Evolutionary conservation across 2,113 vertebrate genomes (phyloP).

Genomic region (Poeciliopsis retropinna): DNA sequence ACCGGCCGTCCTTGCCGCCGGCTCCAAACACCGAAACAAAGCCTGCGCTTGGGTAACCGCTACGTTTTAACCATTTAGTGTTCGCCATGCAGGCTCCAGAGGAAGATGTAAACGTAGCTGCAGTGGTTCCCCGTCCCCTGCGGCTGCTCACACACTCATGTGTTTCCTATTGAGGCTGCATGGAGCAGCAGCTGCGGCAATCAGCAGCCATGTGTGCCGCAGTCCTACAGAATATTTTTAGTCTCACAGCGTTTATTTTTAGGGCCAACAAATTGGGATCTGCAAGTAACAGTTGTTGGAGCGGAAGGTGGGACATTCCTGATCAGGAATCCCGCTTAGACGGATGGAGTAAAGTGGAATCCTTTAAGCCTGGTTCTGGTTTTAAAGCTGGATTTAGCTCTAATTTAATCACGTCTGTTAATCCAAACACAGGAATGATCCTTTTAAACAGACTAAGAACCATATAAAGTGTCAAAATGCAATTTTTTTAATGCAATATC

Average conservation of each 20-base stretch:
- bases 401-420: too few species aligned
- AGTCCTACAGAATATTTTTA: slow-evolving; percentile 31
- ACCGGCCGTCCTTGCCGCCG: slow-evolving; percentile 43
- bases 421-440: too few species aligned
- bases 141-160: slow-evolving; percentile 35
- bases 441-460: too few species aligned
- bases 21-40: slow-evolving; percentile 22
- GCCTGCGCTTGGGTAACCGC: neutral
- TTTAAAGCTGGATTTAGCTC: too few species aligned
- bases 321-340: neutral
- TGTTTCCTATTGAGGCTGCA: slow-evolving; percentile 44
- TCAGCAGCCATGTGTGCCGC: slow-evolving; percentile 24
- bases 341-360: too few species aligned
- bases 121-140: neutral
- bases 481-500: too few species aligned
- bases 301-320: neutral
- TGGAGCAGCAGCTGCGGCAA: slow-evolving; percentile 19
- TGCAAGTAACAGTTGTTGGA: slow-evolving; percentile 40
- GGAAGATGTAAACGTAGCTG: neutral
- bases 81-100: too few species aligned
- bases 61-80: slow-evolving; percentile 23
- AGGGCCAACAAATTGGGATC: slow-evolving; percentile 25
- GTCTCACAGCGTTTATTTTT: slow-evolving; percentile 36
- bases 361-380: too few species aligned
- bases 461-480: too few species aligned